Conservation (phyloP, 2,888 invertebrate genomes). For the Corythucha ciliata region DNA sequence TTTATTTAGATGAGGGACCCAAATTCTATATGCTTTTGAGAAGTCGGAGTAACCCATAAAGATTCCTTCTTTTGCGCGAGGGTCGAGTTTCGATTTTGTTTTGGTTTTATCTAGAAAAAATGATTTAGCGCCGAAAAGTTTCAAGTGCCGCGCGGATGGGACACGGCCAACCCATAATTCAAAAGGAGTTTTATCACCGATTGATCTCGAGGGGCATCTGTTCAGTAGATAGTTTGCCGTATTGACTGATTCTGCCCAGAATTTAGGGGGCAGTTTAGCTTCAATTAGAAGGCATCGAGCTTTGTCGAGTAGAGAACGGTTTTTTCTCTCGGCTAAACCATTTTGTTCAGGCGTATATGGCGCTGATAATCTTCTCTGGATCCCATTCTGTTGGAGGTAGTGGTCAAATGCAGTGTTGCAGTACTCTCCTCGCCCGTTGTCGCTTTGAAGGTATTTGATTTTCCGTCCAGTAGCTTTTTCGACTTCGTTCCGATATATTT, state of each 20-base stretch:
- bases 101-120: slow-evolving; percentile 2
- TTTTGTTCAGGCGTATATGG: slow-evolving; percentile 21
- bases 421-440: slow-evolving; percentile 33
- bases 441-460: slow-evolving; percentile 33
- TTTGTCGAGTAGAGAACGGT: not conserved
- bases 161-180: slow-evolving; percentile 12
- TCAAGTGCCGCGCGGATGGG: not conserved
- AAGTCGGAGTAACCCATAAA: not conserved
- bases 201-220: slow-evolving; percentile 7
- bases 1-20: not conserved
- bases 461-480: slow-evolving; percentile 32
- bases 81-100: slow-evolving; percentile 4
- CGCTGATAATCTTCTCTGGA: slow-evolving; percentile 33
- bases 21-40: slow-evolving; percentile 7
- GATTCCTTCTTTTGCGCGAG: not conserved
- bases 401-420: slow-evolving; percentile 30
- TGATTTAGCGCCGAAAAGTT: not conserved
- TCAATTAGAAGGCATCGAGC: too few species aligned
- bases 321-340: slow-evolving; percentile 1
- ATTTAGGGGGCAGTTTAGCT: not conserved
- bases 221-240: slow-evolving; percentile 25
- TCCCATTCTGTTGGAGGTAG: slow-evolving; percentile 33
- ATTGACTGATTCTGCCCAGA: slow-evolving; percentile 32
- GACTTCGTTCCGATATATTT: slow-evolving; percentile 30
- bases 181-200: slow-evolving; percentile 10